Conservation (phyloP, 1,140 invertebrate species). For the Drosophila orosa region DNA sequence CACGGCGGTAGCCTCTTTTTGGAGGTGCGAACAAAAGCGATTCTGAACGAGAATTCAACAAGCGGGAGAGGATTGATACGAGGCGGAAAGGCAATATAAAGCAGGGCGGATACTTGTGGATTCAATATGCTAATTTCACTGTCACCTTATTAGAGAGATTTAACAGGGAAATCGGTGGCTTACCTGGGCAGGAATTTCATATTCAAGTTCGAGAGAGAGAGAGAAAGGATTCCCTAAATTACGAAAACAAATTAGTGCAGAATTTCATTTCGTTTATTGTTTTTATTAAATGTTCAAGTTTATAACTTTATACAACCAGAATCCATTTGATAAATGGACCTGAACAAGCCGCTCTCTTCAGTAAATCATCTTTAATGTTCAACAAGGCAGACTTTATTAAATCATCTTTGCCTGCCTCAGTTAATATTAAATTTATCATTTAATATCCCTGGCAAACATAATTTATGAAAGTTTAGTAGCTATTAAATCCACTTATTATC, state of each 20-base stretch:
- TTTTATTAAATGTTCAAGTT: not conserved
- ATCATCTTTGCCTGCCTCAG: not conserved
- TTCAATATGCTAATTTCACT: slow-evolving; percentile 22
- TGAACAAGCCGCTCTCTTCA: not conserved
- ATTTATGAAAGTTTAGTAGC: slow-evolving; percentile 5
- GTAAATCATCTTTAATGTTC: not conserved
- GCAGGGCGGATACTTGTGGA: not conserved
- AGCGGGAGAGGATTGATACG: slow-evolving; percentile 2
- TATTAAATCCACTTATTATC: slow-evolving; percentile 3
- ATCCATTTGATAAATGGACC: not conserved
- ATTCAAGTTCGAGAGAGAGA: not conserved
- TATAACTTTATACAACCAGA: not conserved
- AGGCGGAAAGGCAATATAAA: slow-evolving; percentile 1
- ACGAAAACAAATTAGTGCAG: not conserved
- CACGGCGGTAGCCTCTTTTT: slow-evolving; percentile 10
- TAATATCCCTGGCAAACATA: not conserved
- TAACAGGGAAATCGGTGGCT: not conserved
- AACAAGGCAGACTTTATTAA: slow-evolving; percentile 5
- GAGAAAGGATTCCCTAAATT: not conserved
- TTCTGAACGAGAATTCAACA: slow-evolving; percentile 21
- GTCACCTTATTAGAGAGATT: not conserved
- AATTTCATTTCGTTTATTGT: not conserved
- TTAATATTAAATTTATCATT: slow-evolving; percentile 3
- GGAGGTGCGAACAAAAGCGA: slow-evolving; percentile 22
- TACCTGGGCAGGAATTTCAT: not conserved